Evolutionary conservation across 2,888 invertebrate genomes (phyloP), one percentile per base, ranked within the genome.

Genomic region (Brachyptera putata): DNA sequence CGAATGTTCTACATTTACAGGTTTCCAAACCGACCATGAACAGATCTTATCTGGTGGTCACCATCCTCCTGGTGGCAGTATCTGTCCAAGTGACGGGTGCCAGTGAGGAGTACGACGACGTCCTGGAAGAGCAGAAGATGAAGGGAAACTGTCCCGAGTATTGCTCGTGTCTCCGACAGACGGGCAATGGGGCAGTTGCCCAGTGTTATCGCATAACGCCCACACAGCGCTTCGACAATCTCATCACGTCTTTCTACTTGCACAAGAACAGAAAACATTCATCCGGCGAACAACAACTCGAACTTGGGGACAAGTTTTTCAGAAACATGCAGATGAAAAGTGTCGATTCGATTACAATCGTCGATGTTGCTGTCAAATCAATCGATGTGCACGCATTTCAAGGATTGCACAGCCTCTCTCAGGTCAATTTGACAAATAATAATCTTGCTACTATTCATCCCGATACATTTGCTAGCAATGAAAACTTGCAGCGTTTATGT

Each of bases 361-460:
- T 46, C 1, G 24, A 22, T 21, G 11, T 46, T n/a, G 2, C 4
- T n/a, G 46, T 46, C 24, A 24, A 7, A 7, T 21, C 46, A 22
- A 46, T 46, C 13, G 24, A 46, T 21, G 11, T 18, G 21, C n/a
- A 46, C n/a, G 46, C 46, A 2, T 46, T 46, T 11, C 5, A 46
- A 22, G 46, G n/a, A n/a, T 21, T 46, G 9, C 21, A 46, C n/a
- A 11, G 24, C 46, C 24, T 46, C n/a, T n/a, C 7, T 22, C 4
- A 24, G 7, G 22, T 46, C 4, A 46, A 22, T 46, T 24, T 46
- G 46, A 46, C 46, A 11, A 46, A 46, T 46, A 46, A 46, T 18
- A 4, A 7, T 13, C 3, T 46, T 2, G 4, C 24, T 2, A 3
- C n/a, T n/a, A 22, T 46, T 4, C 22, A 46, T 46, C 46, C 46